Percentiles rank a stretch among this genome's conserved stretches.
These are phyloP conservation scores for Meloidogyne hapla DNA, from an alignment of 1,140 invertebrate genomes.

Conservation along the genomic window DNA sequence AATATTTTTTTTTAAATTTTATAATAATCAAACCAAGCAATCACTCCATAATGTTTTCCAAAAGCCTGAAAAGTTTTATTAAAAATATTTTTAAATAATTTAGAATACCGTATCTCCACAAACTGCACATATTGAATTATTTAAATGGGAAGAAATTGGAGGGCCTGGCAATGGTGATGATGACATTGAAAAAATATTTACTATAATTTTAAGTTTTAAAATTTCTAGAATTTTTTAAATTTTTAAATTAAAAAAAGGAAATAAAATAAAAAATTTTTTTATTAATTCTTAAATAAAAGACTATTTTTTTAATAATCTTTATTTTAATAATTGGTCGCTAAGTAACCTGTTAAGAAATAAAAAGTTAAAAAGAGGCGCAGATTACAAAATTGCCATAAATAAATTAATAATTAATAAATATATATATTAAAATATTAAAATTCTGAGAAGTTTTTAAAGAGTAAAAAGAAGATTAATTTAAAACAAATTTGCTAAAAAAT, in stretches of 20 bases:
- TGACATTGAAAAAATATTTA: neutral
- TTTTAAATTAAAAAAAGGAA: too few relatives aligned
- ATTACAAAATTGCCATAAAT: neutral
- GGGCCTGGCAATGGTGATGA: neutral
- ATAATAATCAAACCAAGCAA: slow-evolving; percentile 49
- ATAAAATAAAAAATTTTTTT: neutral
- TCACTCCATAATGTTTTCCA: slow-evolving; percentile 56
- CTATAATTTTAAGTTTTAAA: neutral
- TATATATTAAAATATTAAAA: neutral
- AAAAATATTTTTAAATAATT: slow-evolving; percentile 17
- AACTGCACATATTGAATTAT: slow-evolving; percentile 37
- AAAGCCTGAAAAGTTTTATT: slow-evolving; percentile 43
- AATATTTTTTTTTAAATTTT: neutral
- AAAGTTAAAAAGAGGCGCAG: neutral
- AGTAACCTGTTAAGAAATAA: neutral
- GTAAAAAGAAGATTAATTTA: too few relatives aligned
- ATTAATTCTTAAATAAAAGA: neutral
- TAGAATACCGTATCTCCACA: slow-evolving; percentile 50
- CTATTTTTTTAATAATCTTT: neutral
- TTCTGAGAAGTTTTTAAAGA: neutral
- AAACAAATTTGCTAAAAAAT: too few relatives aligned
- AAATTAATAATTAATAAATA: neutral
- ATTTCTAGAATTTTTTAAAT: too few relatives aligned
- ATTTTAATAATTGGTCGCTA: neutral
- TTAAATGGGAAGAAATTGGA: neutral